Conservation (phyloP, 2,888 invertebrate species). For the Branchinecta sandiegonensis region DNA sequence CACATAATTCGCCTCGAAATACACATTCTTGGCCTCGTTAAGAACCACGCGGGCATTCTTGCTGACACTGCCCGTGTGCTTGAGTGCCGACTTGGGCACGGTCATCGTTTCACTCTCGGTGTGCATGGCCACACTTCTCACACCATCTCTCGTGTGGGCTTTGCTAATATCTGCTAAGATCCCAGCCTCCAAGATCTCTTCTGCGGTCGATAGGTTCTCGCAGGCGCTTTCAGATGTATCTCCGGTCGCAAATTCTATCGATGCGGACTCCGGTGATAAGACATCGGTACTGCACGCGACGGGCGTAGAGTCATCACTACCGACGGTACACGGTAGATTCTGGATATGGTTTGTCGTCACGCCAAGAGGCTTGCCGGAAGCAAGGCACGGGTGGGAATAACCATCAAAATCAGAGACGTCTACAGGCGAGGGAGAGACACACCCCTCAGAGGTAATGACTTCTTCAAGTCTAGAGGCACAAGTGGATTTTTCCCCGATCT, state of each 20-base stretch:
- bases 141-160: not conserved
- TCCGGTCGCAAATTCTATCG: not conserved
- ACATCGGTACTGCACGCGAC: too few relatives aligned
- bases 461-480: too few relatives aligned
- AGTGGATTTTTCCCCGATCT: too few relatives aligned
- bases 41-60: slow-evolving; percentile 64
- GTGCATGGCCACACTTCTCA: slow-evolving; percentile 1
- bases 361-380: not conserved
- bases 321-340: not conserved
- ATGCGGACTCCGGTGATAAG: too few relatives aligned
- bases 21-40: slow-evolving; percentile 75
- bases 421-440: too few relatives aligned
- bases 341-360: not conserved
- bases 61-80: slow-evolving; percentile 48
- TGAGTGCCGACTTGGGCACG: slow-evolving; percentile 52
- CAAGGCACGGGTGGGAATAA: slow-evolving; percentile 8
- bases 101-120: slow-evolving; percentile 34
- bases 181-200: slow-evolving; percentile 14
- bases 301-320: too few relatives aligned
- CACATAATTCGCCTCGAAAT: slow-evolving; percentile 82
- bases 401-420: not conserved
- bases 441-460: too few relatives aligned
- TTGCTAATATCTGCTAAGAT: slow-evolving; percentile 12
- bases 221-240: not conserved
- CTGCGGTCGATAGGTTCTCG: slow-evolving; percentile 10